Conservation (phyloP, 2,113 vertebrate species). For the Hemibagrus wyckioides region DNA sequence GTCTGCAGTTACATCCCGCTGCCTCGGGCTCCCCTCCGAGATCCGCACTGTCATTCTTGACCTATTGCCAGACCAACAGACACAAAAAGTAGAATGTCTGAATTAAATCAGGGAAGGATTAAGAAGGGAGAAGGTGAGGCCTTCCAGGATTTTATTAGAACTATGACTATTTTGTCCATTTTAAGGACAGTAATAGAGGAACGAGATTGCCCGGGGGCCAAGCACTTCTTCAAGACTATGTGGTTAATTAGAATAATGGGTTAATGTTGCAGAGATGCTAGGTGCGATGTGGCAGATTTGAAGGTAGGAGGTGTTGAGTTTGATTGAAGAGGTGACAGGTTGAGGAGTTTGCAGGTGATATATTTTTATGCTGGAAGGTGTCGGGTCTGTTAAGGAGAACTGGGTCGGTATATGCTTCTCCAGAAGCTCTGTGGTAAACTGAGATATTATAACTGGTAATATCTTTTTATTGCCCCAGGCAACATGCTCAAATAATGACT, state of each 20-base stretch:
- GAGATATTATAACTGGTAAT: neutral
- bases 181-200: neutral
- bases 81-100: conserved; percentile 22
- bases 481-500: neutral
- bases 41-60: neutral
- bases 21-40: conserved; percentile 11
- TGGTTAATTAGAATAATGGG: neutral
- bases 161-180: neutral
- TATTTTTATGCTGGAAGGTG: neutral
- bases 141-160: neutral
- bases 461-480: neutral
- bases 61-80: conserved; percentile 16
- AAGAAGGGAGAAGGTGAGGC: neutral
- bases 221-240: neutral
- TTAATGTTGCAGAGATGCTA: neutral
- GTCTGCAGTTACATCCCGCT: conserved; percentile 18
- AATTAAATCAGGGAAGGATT: conserved; percentile 13
- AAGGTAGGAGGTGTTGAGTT: conserved; percentile 25
- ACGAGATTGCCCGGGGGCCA: too few species aligned
- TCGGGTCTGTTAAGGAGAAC: neutral
- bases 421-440: neutral
- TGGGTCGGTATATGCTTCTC: neutral
- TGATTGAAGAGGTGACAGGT: neutral
- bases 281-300: conserved; percentile 18
- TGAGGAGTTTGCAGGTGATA: neutral